Conservation (phyloP, 2,113 vertebrate genomes). For the Poicephalus gulielmi region DNA sequence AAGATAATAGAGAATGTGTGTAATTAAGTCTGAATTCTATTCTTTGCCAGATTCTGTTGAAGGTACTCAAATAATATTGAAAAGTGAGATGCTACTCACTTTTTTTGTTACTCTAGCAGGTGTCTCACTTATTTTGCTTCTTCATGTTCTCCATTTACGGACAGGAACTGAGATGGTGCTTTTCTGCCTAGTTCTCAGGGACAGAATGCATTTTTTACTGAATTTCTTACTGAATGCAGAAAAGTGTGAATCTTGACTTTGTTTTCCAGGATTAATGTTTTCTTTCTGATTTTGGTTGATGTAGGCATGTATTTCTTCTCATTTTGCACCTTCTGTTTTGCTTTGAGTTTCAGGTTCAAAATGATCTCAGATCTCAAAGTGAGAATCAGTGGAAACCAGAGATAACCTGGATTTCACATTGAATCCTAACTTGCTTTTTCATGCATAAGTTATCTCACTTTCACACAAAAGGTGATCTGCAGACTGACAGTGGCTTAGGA, state of each 20-base stretch:
- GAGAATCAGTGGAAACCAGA: neutral
- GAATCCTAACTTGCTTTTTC: neutral
- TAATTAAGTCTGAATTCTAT: neutral
- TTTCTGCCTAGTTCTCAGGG: neutral
- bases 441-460: neutral
- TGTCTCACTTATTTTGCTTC: neutral
- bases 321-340: neutral
- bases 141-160: neutral
- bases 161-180: neutral
- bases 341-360: slow-evolving; percentile 7
- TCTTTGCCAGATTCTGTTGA: neutral
- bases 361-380: neutral
- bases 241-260: neutral
- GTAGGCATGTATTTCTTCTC: neutral
- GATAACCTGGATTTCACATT: neutral
- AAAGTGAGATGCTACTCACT: neutral
- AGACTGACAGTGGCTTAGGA: neutral
- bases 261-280: neutral
- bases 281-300: neutral
- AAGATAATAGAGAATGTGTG: neutral
- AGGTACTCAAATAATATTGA: neutral
- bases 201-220: neutral
- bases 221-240: neutral
- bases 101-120: neutral
- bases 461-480: neutral